A percentile compares a stretch with the other conserved stretches of the same genome.
Conservation (phyloP, 2,888 invertebrate species). For the Plagodis dolabraria region DNA sequence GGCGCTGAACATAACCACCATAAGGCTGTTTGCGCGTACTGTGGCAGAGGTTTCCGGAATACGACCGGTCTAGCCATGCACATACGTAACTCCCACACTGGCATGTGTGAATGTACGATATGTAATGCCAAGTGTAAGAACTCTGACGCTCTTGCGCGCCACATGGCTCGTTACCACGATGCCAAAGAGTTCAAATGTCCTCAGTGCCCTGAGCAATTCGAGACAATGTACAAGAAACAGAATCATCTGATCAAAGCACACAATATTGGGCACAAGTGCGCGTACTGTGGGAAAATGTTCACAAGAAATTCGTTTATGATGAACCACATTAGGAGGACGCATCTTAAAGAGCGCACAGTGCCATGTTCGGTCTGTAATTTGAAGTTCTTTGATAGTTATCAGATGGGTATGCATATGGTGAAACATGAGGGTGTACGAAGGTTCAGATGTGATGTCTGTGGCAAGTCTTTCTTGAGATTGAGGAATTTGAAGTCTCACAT, state of each 20-base stretch:
- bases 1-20: conserved; percentile 72
- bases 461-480: conserved; percentile 82
- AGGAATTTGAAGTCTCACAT: conserved; percentile 86
- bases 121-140: conserved; percentile 71
- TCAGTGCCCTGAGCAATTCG: conserved; percentile 74
- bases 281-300: conserved; percentile 71
- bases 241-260: conserved; percentile 81
- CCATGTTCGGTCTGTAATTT: conserved; percentile 71
- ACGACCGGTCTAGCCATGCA: conserved; percentile 69
- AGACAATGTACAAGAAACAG: conserved; percentile 79
- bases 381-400: conserved; percentile 73
- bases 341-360: conserved; percentile 76
- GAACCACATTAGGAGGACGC: conserved; percentile 71
- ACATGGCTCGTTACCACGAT: conserved; percentile 70
- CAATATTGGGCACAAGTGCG: conserved; percentile 72
- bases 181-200: conserved; percentile 73
- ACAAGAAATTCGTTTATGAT: conserved; percentile 78
- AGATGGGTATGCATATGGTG: conserved; percentile 76
- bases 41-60: conserved; percentile 68
- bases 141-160: conserved; percentile 67
- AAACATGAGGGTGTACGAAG: conserved; percentile 82
- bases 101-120: conserved; percentile 62
- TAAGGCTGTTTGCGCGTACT: conserved; percentile 73
- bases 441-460: conserved; percentile 84
- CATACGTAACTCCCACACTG: conserved; percentile 66